Evolutionary conservation across 2,888 invertebrate genomes (phyloP), one percentile per base, ranked within the genome.

Genomic region (Timandra comae): DNA sequence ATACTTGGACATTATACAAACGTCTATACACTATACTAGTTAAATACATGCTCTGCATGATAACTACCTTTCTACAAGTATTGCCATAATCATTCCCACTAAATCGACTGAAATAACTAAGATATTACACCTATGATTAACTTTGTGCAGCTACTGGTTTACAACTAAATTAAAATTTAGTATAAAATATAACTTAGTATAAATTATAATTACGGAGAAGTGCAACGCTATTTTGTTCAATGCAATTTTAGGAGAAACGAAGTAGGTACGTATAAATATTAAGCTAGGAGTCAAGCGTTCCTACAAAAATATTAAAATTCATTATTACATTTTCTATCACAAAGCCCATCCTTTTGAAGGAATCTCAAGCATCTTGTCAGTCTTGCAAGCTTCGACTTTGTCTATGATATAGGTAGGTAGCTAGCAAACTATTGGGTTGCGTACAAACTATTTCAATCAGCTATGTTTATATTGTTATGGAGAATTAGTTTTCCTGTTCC

Each of bases 351-450:
- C 82, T 82, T 82, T 66, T 59, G 34, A 81, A 82, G 82, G 81
- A 76, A 44, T 54, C 51, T 38, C 62, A 62, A 57, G 67, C 55
- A 59, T 52, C 50, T 41, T 56, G 52, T 82, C 82, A 82, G 82
- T 82, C 84, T 84, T 81, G 73, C 77, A 70, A 74, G 78, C 79
- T 65, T 74, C 61, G 69, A 72, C 65, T 66, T 58, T 49, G 63
- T 72, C 71, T 40, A 46, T 61, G 55, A 56, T 62, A 60, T 51
- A 45, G 51, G 24, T 24, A 10, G 24, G 10, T 1, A 16, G 16
- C 16, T 16, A 16, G 4, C 1, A 28, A 16, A 20, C 29, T 31
- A 22, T 22, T 30, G 10, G 6, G 1, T 16, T 16, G 16, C 16
- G 1, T 16, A 16, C 16, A 16, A 16, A 16, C 20, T 7, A 7